phyloP scores from a whole-genome alignment of 2,113 vertebrate species.

The Cairina moschata region DNA sequence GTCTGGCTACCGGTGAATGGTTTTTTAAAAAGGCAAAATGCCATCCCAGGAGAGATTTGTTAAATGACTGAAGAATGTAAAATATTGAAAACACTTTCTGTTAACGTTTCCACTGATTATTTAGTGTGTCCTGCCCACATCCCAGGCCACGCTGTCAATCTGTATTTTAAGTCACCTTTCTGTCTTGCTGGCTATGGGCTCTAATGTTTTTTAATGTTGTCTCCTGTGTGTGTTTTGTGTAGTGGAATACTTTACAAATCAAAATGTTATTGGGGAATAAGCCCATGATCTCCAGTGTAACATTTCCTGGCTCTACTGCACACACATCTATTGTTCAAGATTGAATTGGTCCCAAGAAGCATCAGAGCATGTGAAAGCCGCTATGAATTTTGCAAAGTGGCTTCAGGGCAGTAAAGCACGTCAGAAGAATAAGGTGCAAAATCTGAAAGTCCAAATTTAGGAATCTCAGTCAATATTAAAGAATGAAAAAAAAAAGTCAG shows the following conservation, averaged over 20 bases:
- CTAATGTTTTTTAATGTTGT: constrained; percentile 74
- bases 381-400: constrained; percentile 80
- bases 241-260: constrained; percentile 71
- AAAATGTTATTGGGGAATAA: constrained; percentile 69
- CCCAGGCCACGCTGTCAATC: not conserved
- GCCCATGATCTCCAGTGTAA: constrained; percentile 61
- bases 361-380: constrained; percentile 74
- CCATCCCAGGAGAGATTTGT: not conserved
- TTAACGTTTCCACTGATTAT: not conserved
- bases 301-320: constrained; percentile 60
- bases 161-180: constrained; percentile 40
- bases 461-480: constrained; percentile 59
- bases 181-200: constrained; percentile 30
- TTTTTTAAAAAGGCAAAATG: not conserved
- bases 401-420: constrained; percentile 75
- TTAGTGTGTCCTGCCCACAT: not conserved
- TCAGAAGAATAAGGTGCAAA: constrained; percentile 76
- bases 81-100: not conserved
- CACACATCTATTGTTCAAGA: constrained; percentile 76
- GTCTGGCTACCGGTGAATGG: not conserved
- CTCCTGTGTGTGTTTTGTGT: constrained; percentile 70
- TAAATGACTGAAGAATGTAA: not conserved
- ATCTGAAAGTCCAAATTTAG: constrained; percentile 74
- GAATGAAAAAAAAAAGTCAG: constrained; percentile 11
- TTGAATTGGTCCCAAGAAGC: constrained; percentile 82